Evolutionary conservation across 2,797 vertebrate species (phyloP), one percentile per base, ranked within the genome.

Genomic region (Sylvia borin): DNA sequence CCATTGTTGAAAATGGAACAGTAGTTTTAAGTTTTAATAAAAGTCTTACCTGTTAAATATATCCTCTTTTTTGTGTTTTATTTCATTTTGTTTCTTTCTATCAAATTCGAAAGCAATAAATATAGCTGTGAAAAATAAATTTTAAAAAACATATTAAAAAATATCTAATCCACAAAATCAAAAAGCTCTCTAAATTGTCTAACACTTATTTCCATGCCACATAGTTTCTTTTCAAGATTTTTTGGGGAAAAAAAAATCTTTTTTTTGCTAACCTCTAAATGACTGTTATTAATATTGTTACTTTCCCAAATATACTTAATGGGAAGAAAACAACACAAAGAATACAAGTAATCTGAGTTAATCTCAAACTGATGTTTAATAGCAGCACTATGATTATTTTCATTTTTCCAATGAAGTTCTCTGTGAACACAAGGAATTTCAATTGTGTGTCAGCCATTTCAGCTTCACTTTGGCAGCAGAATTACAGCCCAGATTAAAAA

Each of bases 191-290:
- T 45, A n/a, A 68, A 72, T 36, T 1, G 4, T 38, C 34, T 60
- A 66, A 75, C 31, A 25, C 15, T 55, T 70, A 66, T 18, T 66
- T 73, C 40, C 9, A 31, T 16, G 6, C 64, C 27, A 71, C 5
- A 42, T 11, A 4, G 8, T 4, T 85, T 71, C 27, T 88, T 78
- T 67, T 53, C n/a, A 93, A 54, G 7, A 5, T n/a, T 60, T 22
- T 51, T 4, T 0, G 18, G 26, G 2, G 1, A n/a, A 73, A 18
- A 54, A 45, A 50, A 13, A 8, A 25, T 0, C 4, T 36, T 4
- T 7, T 47, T 79, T 38, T 53, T 60, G 6, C 14, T 71, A 51
- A 74, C 19, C 16, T 90, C 31, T 82, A 54, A 29, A n/a, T 43
- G 9, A 71, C 84, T 71, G 14, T 45, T 65, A 81, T 15, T 75